These are phyloP conservation scores for Myopa tessellatipennis DNA, from an alignment of 2,888 invertebrate species.

Conservation along the genomic window DNA sequence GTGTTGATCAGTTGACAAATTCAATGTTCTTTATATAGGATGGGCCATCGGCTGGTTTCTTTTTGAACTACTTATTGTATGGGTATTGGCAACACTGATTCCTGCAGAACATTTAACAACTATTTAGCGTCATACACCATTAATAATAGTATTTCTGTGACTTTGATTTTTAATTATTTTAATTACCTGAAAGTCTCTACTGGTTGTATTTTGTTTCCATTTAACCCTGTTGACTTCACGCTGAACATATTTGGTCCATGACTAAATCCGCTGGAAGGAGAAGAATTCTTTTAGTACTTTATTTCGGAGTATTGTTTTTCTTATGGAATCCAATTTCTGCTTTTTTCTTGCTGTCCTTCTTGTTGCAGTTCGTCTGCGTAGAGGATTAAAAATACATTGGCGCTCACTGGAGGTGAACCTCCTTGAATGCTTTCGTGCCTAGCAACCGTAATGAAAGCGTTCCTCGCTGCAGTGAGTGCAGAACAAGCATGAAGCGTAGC, in stretches of 20 bases:
- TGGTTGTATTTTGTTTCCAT: too few species aligned
- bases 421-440: too few species aligned
- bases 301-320: neutral
- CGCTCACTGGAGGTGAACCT: conserved; percentile 1
- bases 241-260: conserved; percentile 28
- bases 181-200: neutral
- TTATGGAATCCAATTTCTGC: neutral
- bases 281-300: neutral
- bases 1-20: too few species aligned
- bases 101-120: too few species aligned
- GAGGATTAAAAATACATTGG: conserved; percentile 21
- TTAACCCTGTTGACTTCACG: neutral
- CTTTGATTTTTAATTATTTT: too few species aligned
- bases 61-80: too few species aligned
- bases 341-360: neutral
- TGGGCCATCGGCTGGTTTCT: too few species aligned
- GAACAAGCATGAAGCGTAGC: too few species aligned
- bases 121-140: too few species aligned
- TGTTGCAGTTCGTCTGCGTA: neutral
- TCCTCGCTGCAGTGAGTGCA: neutral
- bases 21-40: too few species aligned
- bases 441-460: neutral
- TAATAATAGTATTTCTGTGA: too few species aligned
- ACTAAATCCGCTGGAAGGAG: conserved; percentile 9
- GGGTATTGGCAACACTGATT: too few species aligned